Evolutionary conservation across 2,797 vertebrate genomes (phyloP).

Genomic region (Cuniculus paca): DNA sequence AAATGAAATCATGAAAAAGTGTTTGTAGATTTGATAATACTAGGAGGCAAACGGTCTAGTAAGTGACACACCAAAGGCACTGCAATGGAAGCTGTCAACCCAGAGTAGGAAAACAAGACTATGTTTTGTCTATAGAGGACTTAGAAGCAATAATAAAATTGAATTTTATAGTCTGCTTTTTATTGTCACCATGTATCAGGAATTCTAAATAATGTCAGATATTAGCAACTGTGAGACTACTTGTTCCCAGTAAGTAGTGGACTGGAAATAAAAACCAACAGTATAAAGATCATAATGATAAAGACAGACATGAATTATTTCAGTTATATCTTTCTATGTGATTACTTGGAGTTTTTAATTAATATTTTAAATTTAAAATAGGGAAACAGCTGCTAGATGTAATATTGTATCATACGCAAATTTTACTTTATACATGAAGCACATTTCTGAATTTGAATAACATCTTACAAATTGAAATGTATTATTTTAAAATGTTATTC

Average conservation of each 20-base stretch:
- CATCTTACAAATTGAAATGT: not conserved
- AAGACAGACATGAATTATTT: constrained; percentile 1
- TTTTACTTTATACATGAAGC: constrained; percentile 4
- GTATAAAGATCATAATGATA: not conserved
- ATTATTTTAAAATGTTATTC: constrained; percentile 36
- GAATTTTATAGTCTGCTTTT: constrained; percentile 9
- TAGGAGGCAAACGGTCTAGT: not conserved
- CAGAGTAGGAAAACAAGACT: not conserved
- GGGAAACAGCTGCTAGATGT: not conserved
- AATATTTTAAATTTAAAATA: constrained; percentile 43
- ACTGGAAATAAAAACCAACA: constrained; percentile 2
- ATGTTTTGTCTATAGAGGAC: not conserved
- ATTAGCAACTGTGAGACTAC: constrained; percentile 2
- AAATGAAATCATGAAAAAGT: constrained; percentile 41
- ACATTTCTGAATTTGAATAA: constrained; percentile 16
- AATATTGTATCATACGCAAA: constrained; percentile 39
- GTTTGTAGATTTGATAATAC: constrained; percentile 34
- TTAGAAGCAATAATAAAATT: constrained; percentile 47
- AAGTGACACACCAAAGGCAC: not conserved
- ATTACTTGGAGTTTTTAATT: not conserved
- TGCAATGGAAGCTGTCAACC: not conserved
- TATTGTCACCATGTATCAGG: constrained; percentile 19
- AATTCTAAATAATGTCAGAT: constrained; percentile 59
- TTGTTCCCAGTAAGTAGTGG: not conserved
- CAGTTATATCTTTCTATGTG: not conserved